Evolutionary conservation across 2,113 vertebrate species (phyloP).

Genomic region (Theropithecus gelada): DNA sequence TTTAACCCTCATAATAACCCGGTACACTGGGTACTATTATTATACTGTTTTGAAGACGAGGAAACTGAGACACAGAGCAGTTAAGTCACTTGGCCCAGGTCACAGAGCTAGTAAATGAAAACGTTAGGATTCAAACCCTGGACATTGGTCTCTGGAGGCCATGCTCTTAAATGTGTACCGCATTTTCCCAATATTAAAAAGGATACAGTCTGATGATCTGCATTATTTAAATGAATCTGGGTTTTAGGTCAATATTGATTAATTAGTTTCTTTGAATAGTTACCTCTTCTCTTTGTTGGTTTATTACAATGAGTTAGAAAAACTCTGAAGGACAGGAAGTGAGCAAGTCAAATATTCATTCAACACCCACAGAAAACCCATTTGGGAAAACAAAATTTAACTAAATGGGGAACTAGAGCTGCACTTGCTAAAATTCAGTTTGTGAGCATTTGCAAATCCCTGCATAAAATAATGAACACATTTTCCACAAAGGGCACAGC

Average conservation of each 20-base stretch:
- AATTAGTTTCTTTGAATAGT: neutral
- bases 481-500: no score
- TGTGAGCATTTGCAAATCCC: neutral
- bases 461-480: rapidly evolving
- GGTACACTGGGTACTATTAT: rapidly evolving
- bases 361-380: neutral
- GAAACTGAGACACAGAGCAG: neutral
- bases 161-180: rapidly evolving
- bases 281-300: neutral
- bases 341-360: rapidly evolving
- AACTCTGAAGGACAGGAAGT: no score
- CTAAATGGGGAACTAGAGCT: neutral
- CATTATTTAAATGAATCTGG: no score
- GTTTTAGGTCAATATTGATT: neutral
- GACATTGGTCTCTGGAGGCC: rapidly evolving
- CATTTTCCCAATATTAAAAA: neutral
- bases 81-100: neutral
- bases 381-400: neutral
- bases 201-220: rapidly evolving
- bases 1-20: rapidly evolving
- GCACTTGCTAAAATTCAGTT: rapidly evolving
- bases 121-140: rapidly evolving
- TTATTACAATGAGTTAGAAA: neutral
- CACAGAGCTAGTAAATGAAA: neutral
- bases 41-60: neutral